Evolutionary conservation across 2,113 vertebrate genomes (phyloP).

Genomic region (Brachyhypopomus occidentalis): DNA sequence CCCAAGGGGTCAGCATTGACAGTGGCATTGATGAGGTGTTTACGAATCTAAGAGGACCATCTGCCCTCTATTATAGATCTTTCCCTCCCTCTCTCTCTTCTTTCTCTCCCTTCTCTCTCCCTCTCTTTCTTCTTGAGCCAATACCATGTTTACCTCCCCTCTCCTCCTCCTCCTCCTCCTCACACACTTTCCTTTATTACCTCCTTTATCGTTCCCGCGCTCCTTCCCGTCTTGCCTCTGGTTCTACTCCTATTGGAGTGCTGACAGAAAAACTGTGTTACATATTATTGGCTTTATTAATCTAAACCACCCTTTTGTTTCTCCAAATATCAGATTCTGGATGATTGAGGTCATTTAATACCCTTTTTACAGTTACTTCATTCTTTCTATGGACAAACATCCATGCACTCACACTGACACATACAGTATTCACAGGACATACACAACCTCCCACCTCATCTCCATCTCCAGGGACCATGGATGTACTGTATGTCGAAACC

Average conservation of each 20-base stretch:
- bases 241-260: not conserved
- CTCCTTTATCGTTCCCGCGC: not conserved
- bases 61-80: conserved; percentile 29
- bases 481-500: no score
- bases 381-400: conserved; percentile 4
- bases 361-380: not conserved
- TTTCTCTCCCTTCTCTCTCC: not conserved
- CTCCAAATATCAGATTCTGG: conserved; percentile 13
- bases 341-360: conserved; percentile 18
- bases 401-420: no score
- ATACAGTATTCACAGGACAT: no score
- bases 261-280: not conserved
- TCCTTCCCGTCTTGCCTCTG: not conserved
- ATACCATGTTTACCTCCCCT: not conserved
- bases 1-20: conserved; percentile 28
- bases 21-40: conserved; percentile 41
- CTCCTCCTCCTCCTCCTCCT: not conserved
- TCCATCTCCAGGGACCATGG: no score
- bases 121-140: not conserved
- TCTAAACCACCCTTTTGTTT: conserved; percentile 6
- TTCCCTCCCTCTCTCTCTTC: not conserved
- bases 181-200: no score
- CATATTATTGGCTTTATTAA: not conserved
- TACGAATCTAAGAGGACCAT: conserved; percentile 35
- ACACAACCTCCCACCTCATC: no score